Evolutionary conservation across 53 echinoderm and acorn worm genomes (phyloP).

Genomic region (Hippasteria phrygiana): DNA sequence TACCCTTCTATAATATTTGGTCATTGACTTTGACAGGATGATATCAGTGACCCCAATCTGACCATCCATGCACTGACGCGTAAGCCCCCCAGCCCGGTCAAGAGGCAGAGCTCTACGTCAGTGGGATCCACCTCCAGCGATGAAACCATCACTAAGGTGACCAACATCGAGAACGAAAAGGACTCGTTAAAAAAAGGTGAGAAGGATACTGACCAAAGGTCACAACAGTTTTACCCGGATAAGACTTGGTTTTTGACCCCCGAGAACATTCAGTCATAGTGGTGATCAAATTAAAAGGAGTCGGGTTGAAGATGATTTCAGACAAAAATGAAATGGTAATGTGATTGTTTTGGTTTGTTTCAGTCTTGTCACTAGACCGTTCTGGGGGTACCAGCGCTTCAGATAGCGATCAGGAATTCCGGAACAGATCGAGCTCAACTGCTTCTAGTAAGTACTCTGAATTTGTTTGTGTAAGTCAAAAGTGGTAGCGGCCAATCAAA

Average conservation of each 20-base stretch:
- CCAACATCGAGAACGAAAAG: slow-evolving; percentile 52
- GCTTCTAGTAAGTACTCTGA: slow-evolving; percentile 56
- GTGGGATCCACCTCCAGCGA: slow-evolving; percentile 38
- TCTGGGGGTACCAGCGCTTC: slow-evolving; percentile 61
- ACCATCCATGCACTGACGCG: slow-evolving; percentile 79
- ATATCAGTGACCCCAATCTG: slow-evolving; percentile 79
- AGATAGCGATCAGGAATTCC: slow-evolving; percentile 80
- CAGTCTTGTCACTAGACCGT: slow-evolving; percentile 25
- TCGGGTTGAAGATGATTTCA: too few species aligned
- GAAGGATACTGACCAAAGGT: neutral
- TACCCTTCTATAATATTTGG: too few species aligned
- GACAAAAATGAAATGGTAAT: too few species aligned
- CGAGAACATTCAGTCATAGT: too few species aligned
- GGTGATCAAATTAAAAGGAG: too few species aligned
- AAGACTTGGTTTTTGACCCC: too few species aligned
- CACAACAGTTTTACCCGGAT: neutral
- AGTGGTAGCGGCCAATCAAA: neutral
- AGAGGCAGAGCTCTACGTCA: slow-evolving; percentile 37
- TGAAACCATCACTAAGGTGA: slow-evolving; percentile 61
- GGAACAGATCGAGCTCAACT: slow-evolving; percentile 22
- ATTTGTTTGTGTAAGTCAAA: neutral
- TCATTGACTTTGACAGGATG: slow-evolving; percentile 65
- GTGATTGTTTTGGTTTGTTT: too few species aligned
- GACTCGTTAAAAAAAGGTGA: slow-evolving; percentile 73
- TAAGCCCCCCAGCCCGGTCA: slow-evolving; percentile 27